A percentile compares a stretch with the other conserved stretches of the same genome.
Conservation (phyloP, 2,113 vertebrate genomes). For the Panurus biarmicus region DNA sequence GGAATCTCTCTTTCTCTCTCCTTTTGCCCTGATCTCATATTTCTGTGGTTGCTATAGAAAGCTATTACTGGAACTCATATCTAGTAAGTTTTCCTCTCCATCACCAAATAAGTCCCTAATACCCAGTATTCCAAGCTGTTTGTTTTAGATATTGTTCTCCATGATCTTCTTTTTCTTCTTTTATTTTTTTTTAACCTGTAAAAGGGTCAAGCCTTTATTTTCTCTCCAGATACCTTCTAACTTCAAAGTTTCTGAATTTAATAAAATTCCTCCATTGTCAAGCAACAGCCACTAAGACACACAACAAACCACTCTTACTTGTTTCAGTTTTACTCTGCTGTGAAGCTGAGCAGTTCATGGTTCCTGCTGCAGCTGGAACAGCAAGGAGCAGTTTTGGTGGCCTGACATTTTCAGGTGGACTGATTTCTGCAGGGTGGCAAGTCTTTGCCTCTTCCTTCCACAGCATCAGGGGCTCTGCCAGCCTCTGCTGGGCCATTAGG, state of each 20-base stretch:
- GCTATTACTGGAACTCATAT: slow-evolving; percentile 39
- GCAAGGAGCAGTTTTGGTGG: not conserved
- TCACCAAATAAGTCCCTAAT: slow-evolving; percentile 35
- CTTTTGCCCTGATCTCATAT: slow-evolving; percentile 5
- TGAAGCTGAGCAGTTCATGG: not conserved
- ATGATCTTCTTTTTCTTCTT: not conserved
- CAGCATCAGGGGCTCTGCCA: not conserved
- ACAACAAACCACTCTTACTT: not conserved
- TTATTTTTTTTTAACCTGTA: not conserved
- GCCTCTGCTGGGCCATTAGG: not conserved
- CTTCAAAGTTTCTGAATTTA: not conserved
- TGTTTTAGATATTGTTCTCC: slow-evolving; percentile 39
- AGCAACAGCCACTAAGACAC: not conserved
- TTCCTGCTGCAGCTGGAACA: not conserved
- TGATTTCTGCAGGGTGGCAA: not conserved
- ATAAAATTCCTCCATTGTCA: not conserved
- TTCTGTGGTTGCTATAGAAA: slow-evolving; percentile 44
- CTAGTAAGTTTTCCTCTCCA: slow-evolving; percentile 34
- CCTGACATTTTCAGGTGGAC: not conserved
- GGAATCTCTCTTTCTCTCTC: not conserved
- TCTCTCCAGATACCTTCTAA: not conserved
- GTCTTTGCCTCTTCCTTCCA: not conserved
- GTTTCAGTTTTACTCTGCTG: not conserved
- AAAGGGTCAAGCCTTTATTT: not conserved
- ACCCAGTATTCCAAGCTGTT: slow-evolving; percentile 17